A percentile compares a stretch with the other conserved stretches of the same genome.
Evolutionary conservation across 2,113 vertebrate species (phyloP).

Genomic region (Macquaria australasica): DNA sequence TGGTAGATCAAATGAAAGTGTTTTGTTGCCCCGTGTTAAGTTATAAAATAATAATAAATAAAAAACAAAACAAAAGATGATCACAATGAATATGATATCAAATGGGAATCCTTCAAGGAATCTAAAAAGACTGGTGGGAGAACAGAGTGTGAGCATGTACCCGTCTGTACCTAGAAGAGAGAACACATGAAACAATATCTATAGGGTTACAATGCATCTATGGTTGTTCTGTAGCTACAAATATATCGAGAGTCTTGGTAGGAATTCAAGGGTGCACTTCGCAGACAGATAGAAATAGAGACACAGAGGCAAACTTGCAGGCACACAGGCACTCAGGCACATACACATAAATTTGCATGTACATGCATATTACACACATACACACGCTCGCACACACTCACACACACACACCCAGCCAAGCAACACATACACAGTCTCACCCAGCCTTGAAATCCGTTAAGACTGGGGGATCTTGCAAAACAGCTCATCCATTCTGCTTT

Average conservation of each 20-base stretch:
- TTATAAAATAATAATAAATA: neutral
- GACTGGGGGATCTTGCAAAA: conserved; percentile 82
- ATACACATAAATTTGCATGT: conserved; percentile 72
- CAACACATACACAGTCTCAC: conserved; percentile 68
- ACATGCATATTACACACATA: conserved; percentile 63
- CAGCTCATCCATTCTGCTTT: conserved; percentile 83
- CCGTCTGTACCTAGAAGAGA: neutral
- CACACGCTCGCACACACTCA: conserved; percentile 20
- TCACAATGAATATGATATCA: conserved; percentile 1
- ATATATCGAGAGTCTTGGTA: conserved; percentile 14
- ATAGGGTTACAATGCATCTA: conserved; percentile 26
- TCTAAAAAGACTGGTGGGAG: conserved; percentile 19
- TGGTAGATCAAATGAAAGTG: neutral
- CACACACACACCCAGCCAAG: conserved; percentile 44
- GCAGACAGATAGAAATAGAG: conserved; percentile 60
- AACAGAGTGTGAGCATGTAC: neutral
- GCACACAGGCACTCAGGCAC: conserved; percentile 60
- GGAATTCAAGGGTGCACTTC: conserved; percentile 36
- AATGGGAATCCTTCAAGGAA: conserved; percentile 24
- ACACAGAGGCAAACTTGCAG: conserved; percentile 60
- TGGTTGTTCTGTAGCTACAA: conserved; percentile 27
- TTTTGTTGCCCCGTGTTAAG: neutral
- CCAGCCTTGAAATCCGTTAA: conserved; percentile 82
- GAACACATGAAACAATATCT: conserved; percentile 26
- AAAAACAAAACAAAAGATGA: neutral